Conservation (phyloP, 2,113 vertebrate species). For the Pipa parva region DNA sequence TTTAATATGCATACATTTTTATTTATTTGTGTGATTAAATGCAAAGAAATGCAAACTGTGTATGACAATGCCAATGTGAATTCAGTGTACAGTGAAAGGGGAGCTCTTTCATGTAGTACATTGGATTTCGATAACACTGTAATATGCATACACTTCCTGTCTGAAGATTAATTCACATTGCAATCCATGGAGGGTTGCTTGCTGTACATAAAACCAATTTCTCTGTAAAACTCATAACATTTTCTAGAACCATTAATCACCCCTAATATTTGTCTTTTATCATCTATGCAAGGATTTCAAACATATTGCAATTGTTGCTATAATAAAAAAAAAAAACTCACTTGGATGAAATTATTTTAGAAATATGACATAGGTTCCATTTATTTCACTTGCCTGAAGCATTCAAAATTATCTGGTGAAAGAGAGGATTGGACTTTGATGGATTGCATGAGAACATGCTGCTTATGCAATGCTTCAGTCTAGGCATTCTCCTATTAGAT, state of each 20-base stretch:
- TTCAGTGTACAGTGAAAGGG: no score
- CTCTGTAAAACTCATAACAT: slow-evolving; percentile 5
- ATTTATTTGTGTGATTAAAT: no score
- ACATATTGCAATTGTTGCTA: slow-evolving; percentile 39
- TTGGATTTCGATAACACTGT: background rate
- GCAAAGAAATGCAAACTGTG: background rate
- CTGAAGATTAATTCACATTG: background rate
- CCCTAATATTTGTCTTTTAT: slow-evolving; percentile 17
- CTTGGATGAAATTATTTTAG: slow-evolving; percentile 33
- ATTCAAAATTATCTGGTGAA: slow-evolving; percentile 15
- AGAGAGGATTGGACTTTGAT: slow-evolving; percentile 38
- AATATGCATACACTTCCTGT: background rate
- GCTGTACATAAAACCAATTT: slow-evolving; percentile 5
- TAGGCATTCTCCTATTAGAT: slow-evolving; percentile 26
- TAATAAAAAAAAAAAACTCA: slow-evolving; percentile 41
- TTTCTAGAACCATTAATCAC: slow-evolving; percentile 35
- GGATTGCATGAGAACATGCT: slow-evolving; percentile 28
- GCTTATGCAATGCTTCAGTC: slow-evolving; percentile 28
- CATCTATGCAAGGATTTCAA: slow-evolving; percentile 27
- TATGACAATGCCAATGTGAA: no score
- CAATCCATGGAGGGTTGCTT: background rate
- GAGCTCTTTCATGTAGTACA: no score
- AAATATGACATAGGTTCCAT: slow-evolving; percentile 28
- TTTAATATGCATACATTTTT: no score
- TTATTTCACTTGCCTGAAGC: slow-evolving; percentile 32